Evolutionary conservation across 2,113 vertebrate species (phyloP).

Genomic region (Chlorodrepanis virens): DNA sequence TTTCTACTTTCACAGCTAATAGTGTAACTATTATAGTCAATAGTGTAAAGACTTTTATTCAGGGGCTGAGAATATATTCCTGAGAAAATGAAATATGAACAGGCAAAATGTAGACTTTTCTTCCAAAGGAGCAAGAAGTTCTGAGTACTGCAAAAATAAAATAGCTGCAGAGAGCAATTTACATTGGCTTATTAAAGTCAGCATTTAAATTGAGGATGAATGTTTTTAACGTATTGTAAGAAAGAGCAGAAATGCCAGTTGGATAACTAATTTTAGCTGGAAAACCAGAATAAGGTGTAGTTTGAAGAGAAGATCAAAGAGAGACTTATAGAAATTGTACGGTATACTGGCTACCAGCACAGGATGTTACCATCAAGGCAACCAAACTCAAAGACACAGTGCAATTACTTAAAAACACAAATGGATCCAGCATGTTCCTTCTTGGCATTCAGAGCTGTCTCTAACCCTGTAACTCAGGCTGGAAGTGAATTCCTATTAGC

Average conservation of each 20-base stretch:
- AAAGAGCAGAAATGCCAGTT: background rate
- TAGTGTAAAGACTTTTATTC: background rate
- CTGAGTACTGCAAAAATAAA: constrained; percentile 6
- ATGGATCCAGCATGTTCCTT: constrained; percentile 13
- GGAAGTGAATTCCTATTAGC: background rate
- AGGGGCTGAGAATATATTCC: background rate
- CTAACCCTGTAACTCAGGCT: background rate
- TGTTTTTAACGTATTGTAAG: background rate
- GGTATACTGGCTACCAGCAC: background rate
- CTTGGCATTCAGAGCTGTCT: constrained; percentile 8
- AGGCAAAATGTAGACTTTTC: background rate
- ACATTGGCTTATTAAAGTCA: background rate
- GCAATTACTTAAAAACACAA: constrained; percentile 17
- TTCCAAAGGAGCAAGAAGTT: background rate
- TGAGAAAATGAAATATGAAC: background rate
- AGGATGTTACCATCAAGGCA: background rate
- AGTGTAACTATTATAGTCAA: background rate
- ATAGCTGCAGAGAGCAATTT: background rate
- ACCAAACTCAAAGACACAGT: background rate
- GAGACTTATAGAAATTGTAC: background rate
- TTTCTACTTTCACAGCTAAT: background rate
- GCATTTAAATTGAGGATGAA: background rate
- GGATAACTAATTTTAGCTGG: background rate
- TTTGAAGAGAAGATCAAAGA: background rate
- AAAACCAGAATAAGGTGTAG: constrained; percentile 23